Evolutionary conservation across 2,113 vertebrate species (phyloP), one percentile per base, ranked within the genome.

Genomic region (Cebidichthys violaceus): DNA sequence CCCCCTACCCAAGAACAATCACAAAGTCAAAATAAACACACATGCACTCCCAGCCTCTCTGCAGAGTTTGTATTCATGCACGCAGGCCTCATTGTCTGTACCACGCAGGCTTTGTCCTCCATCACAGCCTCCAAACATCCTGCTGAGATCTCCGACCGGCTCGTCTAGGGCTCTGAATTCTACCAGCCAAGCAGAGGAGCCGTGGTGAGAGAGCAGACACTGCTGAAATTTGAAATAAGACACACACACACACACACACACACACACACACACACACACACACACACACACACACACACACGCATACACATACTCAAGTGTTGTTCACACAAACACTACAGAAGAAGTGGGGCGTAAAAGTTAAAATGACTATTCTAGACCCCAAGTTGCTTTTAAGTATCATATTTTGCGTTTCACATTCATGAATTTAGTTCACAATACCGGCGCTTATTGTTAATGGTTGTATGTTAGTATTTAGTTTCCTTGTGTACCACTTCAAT

Each of bases 71-170:
- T 79, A 66, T 86, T 87, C 31, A 71, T 68, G 74, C 75, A 66
- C 81, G 67, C 47, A 54, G 10, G 35, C 41, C n/a, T 22, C 24
- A 33, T 62, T n/a, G 71, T 72, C 75, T 52, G 62, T 22, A 68
- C 65, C 75, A 70, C 1, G 15, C 41, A 61, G 69, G 33, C 54
- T 31, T 83, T 77, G 71, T 81, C 43, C 81, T 84, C 78, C 47
- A 78, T 76, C 79, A 66, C 72, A 83, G 82, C 67, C 55, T 77
- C 64, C 70, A 33, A 72, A 79, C 8, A 6, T 64, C 80, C 77
- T 52, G 61, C 76, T 86, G 84, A 76, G 84, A 70, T 80, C 66
- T 73, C 81, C 15, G 22, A 76, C 62, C 57, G 35, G 37, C 77
- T 79, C 6, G 11, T 74, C 55, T 47, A 65, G n/a, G 47, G 62